These are phyloP conservation scores for Rhipidura dahli DNA, from an alignment of 2,113 vertebrate genomes.

Conservation along the genomic window DNA sequence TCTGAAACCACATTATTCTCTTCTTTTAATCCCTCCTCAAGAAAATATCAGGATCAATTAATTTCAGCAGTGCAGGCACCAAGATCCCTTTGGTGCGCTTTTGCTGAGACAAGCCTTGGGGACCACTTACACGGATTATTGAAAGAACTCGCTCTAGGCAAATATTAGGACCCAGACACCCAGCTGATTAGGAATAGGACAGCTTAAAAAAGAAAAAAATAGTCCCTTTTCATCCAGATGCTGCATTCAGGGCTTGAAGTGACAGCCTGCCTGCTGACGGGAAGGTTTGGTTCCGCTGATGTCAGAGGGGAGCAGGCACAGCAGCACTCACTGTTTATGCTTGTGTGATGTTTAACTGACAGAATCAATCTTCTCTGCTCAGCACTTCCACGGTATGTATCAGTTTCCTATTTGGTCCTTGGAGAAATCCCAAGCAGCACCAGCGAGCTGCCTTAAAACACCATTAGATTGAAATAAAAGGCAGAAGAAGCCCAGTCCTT, in stretches of 20 bases:
- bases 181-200: not conserved
- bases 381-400: not conserved
- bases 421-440: constrained; percentile 6
- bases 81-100: rapidly evolving
- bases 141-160: not conserved
- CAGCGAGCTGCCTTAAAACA: not conserved
- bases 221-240: not conserved
- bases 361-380: not conserved
- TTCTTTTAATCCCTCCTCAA: not conserved
- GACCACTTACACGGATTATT: not conserved
- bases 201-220: not conserved
- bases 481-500: not conserved
- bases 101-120: not conserved
- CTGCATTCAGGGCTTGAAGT: not conserved
- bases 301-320: not conserved
- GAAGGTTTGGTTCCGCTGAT: not conserved
- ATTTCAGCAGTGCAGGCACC: not conserved
- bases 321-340: not conserved
- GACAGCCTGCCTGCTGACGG: not conserved
- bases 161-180: not conserved
- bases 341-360: not conserved
- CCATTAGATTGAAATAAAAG: not conserved
- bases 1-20: not conserved
- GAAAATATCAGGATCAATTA: not conserved
- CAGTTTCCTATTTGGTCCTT: not conserved